A percentile compares a stretch with the other conserved stretches of the same genome.
Evolutionary conservation across 2,888 invertebrate genomes (phyloP).

Genomic region (Euproctis similis): DNA sequence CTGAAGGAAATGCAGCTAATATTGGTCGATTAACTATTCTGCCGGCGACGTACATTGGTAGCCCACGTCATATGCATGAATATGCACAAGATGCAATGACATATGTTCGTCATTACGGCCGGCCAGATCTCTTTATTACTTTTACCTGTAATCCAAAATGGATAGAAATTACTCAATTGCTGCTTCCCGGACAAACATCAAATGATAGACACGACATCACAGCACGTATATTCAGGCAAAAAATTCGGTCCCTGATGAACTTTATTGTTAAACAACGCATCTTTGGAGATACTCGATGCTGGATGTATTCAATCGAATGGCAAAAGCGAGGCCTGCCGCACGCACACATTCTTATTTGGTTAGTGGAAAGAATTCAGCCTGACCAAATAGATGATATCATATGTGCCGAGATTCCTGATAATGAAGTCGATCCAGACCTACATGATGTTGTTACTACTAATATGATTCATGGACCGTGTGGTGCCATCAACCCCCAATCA

Average conservation of each 20-base stretch:
- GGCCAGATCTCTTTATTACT: too few species aligned
- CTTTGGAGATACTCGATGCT: constrained; percentile 20
- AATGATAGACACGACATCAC: constrained; percentile 27
- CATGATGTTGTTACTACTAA: too few species aligned
- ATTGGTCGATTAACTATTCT: constrained; percentile 20
- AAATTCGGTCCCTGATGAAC: constrained; percentile 15
- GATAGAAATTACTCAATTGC: constrained; percentile 16
- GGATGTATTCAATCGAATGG: too few species aligned
- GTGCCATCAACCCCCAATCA: constrained; percentile 12
- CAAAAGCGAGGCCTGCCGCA: too few species aligned
- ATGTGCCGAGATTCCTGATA: constrained; percentile 17
- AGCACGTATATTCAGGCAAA: constrained; percentile 18
- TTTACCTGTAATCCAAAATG: constrained; percentile 25
- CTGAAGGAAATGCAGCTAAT: constrained; percentile 5
- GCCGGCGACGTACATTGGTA: too few species aligned
- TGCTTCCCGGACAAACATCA: constrained; percentile 14
- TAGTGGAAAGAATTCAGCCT: constrained; percentile 11
- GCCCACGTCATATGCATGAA: constrained; percentile 10
- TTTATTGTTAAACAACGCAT: constrained; percentile 14
- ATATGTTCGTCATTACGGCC: constrained; percentile 20
- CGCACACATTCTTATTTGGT: too few species aligned
- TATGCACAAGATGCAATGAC: constrained; percentile 14
- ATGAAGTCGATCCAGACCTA: constrained; percentile 12
- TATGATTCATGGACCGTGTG: constrained; percentile 19
- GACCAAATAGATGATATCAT: constrained; percentile 15